phyloP scores from a whole-genome alignment of 2,888 invertebrate species.

The Amiota minor region DNA sequence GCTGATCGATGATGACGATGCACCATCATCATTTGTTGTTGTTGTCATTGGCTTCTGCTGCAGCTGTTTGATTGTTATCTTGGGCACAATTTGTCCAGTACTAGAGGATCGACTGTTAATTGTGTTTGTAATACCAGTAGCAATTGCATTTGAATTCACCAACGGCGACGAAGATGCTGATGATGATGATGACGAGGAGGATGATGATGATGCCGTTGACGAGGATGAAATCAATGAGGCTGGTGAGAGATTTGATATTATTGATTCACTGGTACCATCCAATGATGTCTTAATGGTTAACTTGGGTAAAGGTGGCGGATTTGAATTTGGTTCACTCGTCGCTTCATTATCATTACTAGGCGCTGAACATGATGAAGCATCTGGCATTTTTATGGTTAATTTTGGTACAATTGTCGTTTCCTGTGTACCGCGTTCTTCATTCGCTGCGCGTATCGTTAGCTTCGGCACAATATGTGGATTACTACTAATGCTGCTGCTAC shows the following conservation, averaged over 20 bases:
- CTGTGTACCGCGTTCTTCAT: constrained; percentile 60
- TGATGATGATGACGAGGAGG: constrained; percentile 43
- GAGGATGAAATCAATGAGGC: constrained; percentile 55
- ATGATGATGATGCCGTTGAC: constrained; percentile 40
- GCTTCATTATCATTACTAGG: not conserved
- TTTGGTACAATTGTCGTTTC: constrained; percentile 70
- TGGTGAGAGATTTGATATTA: constrained; percentile 67
- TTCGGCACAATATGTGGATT: constrained; percentile 72
- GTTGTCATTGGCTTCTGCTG: constrained; percentile 17
- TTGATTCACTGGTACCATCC: constrained; percentile 67
- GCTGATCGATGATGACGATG: constrained; percentile 29
- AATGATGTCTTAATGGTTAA: constrained; percentile 76
- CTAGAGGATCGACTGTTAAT: constrained; percentile 17
- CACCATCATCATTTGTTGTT: constrained; percentile 5
- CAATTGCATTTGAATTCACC: constrained; percentile 24
- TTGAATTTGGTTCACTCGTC: constrained; percentile 29
- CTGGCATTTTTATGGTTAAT: constrained; percentile 72
- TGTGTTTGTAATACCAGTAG: not conserved
- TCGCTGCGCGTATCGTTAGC: constrained; percentile 70
- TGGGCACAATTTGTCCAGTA: constrained; percentile 36
- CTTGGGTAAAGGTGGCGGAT: constrained; percentile 74
- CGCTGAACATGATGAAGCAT: constrained; percentile 35
- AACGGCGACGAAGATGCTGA: constrained; percentile 72
- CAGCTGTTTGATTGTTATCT: constrained; percentile 45
- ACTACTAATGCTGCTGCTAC: constrained; percentile 11